Percentiles rank a stretch among this genome's conserved stretches.
These are phyloP conservation scores for Proctacanthus coquilletti DNA, from an alignment of 1,140 invertebrate species.

Conservation along the genomic window DNA sequence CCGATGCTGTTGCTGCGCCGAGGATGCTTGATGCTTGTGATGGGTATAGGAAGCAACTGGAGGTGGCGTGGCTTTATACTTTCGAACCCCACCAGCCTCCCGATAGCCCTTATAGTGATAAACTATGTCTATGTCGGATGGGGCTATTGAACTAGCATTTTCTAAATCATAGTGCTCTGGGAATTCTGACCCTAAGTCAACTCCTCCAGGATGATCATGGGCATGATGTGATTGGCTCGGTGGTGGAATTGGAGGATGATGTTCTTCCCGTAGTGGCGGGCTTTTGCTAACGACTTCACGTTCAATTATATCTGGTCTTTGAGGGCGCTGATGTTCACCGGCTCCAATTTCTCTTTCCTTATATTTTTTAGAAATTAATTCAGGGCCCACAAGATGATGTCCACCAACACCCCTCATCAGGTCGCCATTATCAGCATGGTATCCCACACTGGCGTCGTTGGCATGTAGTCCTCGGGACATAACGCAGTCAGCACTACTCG, in stretches of 20 bases:
- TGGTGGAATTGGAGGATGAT: slow-evolving; percentile 54
- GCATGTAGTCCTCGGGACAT: slow-evolving; percentile 34
- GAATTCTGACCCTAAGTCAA: slow-evolving; percentile 60
- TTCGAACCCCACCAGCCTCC: slow-evolving; percentile 60
- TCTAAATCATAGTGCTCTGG: slow-evolving; percentile 94
- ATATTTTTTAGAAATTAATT: slow-evolving; percentile 71
- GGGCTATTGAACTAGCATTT: slow-evolving; percentile 92
- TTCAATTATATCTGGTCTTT: slow-evolving; percentile 85
- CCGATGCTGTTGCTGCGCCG: slow-evolving; percentile 45
- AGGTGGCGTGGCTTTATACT: slow-evolving; percentile 68
- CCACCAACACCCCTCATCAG: slow-evolving; percentile 46
- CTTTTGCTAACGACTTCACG: slow-evolving; percentile 70
- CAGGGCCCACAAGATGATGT: slow-evolving; percentile 57
- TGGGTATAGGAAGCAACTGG: slow-evolving; percentile 52
- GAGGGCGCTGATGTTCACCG: slow-evolving; percentile 48
- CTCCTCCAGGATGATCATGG: slow-evolving; percentile 45
- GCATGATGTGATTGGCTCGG: slow-evolving; percentile 45
- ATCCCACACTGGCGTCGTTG: slow-evolving; percentile 33
- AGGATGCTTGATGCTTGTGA: slow-evolving; percentile 54
- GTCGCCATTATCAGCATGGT: slow-evolving; percentile 48
- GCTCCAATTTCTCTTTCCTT: slow-evolving; percentile 67
- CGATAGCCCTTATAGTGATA: slow-evolving; percentile 91
- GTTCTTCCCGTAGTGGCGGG: slow-evolving; percentile 53
- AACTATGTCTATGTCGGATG: slow-evolving; percentile 92
- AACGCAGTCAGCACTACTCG: slow-evolving; percentile 36